Conservation (phyloP, 2,888 invertebrate genomes). For the Ischnura elegans region DNA sequence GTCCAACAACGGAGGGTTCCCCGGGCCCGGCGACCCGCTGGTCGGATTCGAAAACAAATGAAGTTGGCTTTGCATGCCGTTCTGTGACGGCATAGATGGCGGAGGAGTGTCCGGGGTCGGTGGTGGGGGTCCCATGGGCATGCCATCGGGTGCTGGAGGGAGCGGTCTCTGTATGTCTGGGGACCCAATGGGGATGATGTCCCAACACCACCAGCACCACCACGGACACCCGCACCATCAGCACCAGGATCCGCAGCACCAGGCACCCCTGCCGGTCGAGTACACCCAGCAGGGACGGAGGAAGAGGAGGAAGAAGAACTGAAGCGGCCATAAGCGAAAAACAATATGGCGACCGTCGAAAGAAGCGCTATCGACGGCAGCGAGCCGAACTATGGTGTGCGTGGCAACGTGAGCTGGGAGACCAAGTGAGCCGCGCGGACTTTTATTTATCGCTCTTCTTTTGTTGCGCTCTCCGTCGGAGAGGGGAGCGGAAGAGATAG, state of each 20-base stretch:
- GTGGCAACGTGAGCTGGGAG: neutral
- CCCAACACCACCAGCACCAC: conserved; percentile 56
- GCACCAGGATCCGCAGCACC: conserved; percentile 56
- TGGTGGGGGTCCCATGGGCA: neutral
- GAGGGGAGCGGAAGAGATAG: neutral
- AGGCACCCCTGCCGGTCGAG: conserved; percentile 45
- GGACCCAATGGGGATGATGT: conserved; percentile 54
- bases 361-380: neutral
- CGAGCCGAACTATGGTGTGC: neutral
- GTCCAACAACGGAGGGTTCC: conserved; percentile 56
- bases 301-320: conserved; percentile 62
- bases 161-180: conserved; percentile 52
- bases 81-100: conserved; percentile 59
- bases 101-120: neutral
- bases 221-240: conserved; percentile 62
- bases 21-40: conserved; percentile 54
- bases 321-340: neutral
- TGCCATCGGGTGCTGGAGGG: conserved; percentile 32
- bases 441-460: conserved; percentile 38
- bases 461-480: conserved; percentile 22
- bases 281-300: conserved; percentile 55
- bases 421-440: neutral
- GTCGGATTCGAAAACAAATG: conserved; percentile 60
- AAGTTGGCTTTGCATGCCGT: conserved; percentile 67
- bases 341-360: neutral